Conservation (phyloP, 37 sponge, comb jelly and placozoan species). For the Chondrilla cf. caribensis region DNA sequence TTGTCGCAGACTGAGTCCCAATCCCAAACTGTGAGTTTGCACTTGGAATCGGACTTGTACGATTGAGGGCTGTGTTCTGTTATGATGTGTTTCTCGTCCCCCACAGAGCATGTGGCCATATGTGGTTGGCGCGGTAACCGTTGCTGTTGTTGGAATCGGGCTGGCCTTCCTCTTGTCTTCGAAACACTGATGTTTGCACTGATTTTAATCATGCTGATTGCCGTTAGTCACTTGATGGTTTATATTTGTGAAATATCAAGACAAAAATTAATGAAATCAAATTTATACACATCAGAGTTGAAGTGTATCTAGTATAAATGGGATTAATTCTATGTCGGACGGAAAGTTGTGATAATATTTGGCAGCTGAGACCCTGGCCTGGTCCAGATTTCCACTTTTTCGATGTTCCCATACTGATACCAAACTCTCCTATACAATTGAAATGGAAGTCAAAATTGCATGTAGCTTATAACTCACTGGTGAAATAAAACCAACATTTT, state of each 20-base stretch:
- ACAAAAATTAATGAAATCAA: no score
- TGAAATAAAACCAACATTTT: no score
- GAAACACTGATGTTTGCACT: not conserved
- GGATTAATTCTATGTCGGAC: not conserved
- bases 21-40: no score
- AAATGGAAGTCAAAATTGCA: not conserved
- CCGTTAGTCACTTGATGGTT: no score
- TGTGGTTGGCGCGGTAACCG: not conserved
- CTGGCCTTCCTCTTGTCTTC: not conserved
- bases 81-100: not conserved
- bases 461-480: no score
- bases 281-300: no score
- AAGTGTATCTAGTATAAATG: no score
- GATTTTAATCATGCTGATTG: no score
- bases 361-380: conserved; percentile 7
- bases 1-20: no score
- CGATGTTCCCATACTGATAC: conserved; percentile 8
- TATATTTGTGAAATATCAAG: no score
- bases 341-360: conserved; percentile 11
- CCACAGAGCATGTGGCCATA: not conserved
- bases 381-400: not conserved
- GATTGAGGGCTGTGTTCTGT: not conserved
- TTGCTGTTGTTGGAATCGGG: conserved; percentile 4
- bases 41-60: not conserved
- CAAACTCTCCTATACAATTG: not conserved